These are phyloP conservation scores for Odontophorus gujanensis DNA, from an alignment of 2,113 vertebrate genomes.

Conservation along the genomic window DNA sequence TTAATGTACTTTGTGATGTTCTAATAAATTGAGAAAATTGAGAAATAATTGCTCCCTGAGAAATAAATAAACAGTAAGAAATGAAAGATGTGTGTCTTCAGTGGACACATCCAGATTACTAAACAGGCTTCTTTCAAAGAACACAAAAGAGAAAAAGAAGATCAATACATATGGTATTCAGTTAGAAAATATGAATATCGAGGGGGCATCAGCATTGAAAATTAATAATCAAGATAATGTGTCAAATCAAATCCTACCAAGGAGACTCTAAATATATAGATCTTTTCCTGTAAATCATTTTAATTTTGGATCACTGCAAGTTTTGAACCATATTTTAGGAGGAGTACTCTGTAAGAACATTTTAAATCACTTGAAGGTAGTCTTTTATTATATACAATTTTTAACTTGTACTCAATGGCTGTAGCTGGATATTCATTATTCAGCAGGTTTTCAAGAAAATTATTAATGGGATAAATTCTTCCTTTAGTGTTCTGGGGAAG, in stretches of 20 bases:
- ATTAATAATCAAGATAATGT: background rate
- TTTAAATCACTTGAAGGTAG: background rate
- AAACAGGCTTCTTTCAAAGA: background rate
- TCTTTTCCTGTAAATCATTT: background rate
- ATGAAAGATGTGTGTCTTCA: background rate
- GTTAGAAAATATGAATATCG: background rate
- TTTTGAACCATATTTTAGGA: background rate
- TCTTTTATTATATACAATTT: background rate
- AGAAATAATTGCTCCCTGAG: background rate
- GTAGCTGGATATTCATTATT: constrained; percentile 19
- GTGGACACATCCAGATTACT: rapidly evolving
- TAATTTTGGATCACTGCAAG: background rate
- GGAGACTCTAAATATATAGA: background rate
- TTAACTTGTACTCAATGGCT: background rate
- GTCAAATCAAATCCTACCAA: background rate
- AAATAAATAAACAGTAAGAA: background rate
- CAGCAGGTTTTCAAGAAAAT: background rate
- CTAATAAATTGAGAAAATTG: background rate
- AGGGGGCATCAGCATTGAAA: background rate
- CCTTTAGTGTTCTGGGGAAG: background rate
- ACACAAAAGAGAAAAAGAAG: background rate
- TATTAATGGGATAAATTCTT: background rate
- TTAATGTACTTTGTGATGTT: background rate
- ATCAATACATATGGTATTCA: background rate
- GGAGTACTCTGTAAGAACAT: background rate